A percentile compares a stretch with the other conserved stretches of the same genome.
Evolutionary conservation across 2,888 invertebrate species (phyloP).

Genomic region (Cataglyphis altisquamis): DNA sequence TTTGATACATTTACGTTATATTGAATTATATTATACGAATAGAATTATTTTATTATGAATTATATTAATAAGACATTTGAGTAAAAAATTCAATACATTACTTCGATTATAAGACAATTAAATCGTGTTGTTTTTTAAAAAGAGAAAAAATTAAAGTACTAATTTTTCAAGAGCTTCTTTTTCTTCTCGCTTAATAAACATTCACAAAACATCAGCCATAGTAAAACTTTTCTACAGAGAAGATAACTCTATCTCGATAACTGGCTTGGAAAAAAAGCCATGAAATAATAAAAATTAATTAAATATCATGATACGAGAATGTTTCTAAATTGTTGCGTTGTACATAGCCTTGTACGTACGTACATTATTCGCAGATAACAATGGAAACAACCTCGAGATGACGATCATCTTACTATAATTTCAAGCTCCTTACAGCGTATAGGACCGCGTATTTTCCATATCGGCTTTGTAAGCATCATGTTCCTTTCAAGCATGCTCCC

Average conservation of each 20-base stretch:
- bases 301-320: constrained; percentile 7
- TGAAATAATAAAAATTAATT: constrained; percentile 45
- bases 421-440: constrained; percentile 33
- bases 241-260: constrained; percentile 18
- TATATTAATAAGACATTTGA: neutral
- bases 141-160: neutral
- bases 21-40: neutral
- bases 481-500: constrained; percentile 7
- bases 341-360: neutral
- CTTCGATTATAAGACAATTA: neutral
- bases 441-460: constrained; percentile 46
- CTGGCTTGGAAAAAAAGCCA: constrained; percentile 8
- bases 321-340: constrained; percentile 43
- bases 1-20: neutral
- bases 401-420: constrained; percentile 32
- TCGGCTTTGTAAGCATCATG: constrained; percentile 48
- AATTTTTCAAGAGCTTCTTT: neutral
- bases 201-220: neutral
- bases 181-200: neutral
- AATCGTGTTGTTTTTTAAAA: neutral
- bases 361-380: constrained; percentile 1
- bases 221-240: neutral
- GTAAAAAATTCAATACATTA: neutral
- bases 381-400: constrained; percentile 31
- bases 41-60: neutral